phyloP scores from a whole-genome alignment of 2,113 vertebrate species.

The Ahaetulla prasina region DNA sequence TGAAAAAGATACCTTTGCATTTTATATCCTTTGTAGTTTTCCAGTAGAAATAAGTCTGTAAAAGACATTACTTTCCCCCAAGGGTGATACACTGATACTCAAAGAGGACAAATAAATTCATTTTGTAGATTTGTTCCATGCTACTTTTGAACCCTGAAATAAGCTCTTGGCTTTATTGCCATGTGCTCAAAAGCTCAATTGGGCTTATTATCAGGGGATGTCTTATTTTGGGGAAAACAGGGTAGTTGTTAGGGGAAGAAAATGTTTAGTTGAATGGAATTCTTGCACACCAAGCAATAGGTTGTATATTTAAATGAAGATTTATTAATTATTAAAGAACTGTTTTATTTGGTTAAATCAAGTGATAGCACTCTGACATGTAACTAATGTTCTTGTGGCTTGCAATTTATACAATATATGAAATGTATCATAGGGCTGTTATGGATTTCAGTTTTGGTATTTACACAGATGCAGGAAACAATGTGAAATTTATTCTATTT shows the following conservation, averaged over 20 bases:
- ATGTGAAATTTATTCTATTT: not conserved
- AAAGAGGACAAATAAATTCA: not conserved
- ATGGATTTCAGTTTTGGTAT: not conserved
- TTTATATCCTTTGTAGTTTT: not conserved
- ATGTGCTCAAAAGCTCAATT: no score
- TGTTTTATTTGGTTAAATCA: not conserved
- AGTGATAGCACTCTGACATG: not conserved
- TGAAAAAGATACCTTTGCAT: not conserved
- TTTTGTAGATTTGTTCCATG: not conserved
- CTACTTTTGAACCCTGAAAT: not conserved
- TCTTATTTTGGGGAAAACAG: no score
- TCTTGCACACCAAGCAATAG: slow-evolving; percentile 8
- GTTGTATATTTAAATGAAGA: not conserved
- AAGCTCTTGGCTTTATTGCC: no score
- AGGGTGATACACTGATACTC: not conserved
- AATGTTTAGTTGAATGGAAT: not conserved
- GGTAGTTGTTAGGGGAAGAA: slow-evolving; percentile 3
- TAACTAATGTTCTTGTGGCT: not conserved
- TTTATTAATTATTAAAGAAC: not conserved
- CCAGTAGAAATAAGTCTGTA: not conserved
- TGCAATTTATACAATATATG: not conserved
- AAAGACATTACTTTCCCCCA: not conserved
- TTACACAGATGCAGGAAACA: not conserved
- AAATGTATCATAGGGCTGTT: not conserved
- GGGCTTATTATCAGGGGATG: no score